Evolutionary conservation across 2,797 vertebrate genomes (phyloP).

Genomic region (Pseudocheirus occidentalis): DNA sequence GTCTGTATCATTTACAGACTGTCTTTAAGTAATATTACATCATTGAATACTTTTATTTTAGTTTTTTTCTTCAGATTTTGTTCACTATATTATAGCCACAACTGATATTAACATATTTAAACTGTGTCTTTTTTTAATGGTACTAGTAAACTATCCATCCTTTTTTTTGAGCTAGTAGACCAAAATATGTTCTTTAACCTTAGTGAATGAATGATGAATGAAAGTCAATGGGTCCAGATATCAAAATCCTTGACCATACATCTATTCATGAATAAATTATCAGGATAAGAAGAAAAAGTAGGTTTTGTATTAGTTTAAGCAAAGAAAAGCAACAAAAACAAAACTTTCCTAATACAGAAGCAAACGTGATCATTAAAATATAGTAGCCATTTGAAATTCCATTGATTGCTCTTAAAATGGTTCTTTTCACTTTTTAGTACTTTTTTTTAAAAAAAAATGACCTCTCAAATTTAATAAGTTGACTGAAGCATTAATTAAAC

Average conservation of each 20-base stretch:
- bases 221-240: not conserved
- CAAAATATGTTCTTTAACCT: not conserved
- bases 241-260: not conserved
- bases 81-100: constrained; percentile 67
- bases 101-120: constrained; percentile 27
- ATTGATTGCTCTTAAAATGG: not conserved
- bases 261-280: constrained; percentile 11
- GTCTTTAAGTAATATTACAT: constrained; percentile 73
- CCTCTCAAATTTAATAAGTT: constrained; percentile 17
- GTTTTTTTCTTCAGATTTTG: constrained; percentile 76
- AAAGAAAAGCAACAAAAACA: not conserved
- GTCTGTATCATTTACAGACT: constrained; percentile 80
- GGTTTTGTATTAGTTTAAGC: not conserved
- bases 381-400: not conserved
- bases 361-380: not conserved
- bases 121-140: constrained; percentile 40
- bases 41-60: constrained; percentile 46
- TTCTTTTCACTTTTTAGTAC: constrained; percentile 43
- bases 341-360: not conserved
- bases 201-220: constrained; percentile 37
- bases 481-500: constrained; percentile 37
- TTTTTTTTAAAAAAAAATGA: not conserved
- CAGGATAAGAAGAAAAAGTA: constrained; percentile 1
- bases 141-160: constrained; percentile 34
- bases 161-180: not conserved